These are phyloP conservation scores for Nannobrachium achirus DNA, from an alignment of 2,113 vertebrate species.

Conservation along the genomic window DNA sequence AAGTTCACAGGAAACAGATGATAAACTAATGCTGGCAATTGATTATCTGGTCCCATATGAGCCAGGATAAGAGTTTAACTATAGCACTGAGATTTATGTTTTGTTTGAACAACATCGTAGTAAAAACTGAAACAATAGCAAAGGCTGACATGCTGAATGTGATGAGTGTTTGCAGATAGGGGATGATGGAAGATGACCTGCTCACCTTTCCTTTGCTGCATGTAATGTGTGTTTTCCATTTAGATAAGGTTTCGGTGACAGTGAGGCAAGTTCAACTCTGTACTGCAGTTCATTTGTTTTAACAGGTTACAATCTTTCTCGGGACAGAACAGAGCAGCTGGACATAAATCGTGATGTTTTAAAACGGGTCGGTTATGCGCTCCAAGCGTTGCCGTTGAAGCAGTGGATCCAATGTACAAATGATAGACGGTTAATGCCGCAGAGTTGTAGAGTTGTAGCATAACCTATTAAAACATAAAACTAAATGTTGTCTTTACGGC, in stretches of 20 bases:
- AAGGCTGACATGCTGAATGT: conserved; percentile 24
- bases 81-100: conserved; percentile 37
- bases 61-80: conserved; percentile 31
- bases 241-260: conserved; percentile 18
- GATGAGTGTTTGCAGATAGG: conserved; percentile 49
- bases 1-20: conserved; percentile 17
- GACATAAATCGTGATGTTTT: conserved; percentile 29
- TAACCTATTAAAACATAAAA: conserved; percentile 67
- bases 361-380: conserved; percentile 39
- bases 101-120: conserved; percentile 23
- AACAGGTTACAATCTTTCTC: conserved; percentile 23
- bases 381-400: conserved; percentile 45
- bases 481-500: conserved; percentile 58
- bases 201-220: conserved; percentile 2
- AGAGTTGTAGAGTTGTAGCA: conserved; percentile 37
- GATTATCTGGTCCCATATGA: conserved; percentile 33
- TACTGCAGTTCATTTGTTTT: conserved; percentile 24
- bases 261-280: conserved; percentile 18
- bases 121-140: conserved; percentile 12
- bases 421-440: conserved; percentile 56
- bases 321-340: conserved; percentile 12
- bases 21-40: conserved; percentile 40
- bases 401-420: conserved; percentile 52
- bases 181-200: conserved; percentile 28
- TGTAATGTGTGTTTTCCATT: conserved; percentile 24